These are phyloP conservation scores for Gephyroberyx darwinii DNA, from an alignment of 2,797 vertebrate genomes.

Conservation along the genomic window DNA sequence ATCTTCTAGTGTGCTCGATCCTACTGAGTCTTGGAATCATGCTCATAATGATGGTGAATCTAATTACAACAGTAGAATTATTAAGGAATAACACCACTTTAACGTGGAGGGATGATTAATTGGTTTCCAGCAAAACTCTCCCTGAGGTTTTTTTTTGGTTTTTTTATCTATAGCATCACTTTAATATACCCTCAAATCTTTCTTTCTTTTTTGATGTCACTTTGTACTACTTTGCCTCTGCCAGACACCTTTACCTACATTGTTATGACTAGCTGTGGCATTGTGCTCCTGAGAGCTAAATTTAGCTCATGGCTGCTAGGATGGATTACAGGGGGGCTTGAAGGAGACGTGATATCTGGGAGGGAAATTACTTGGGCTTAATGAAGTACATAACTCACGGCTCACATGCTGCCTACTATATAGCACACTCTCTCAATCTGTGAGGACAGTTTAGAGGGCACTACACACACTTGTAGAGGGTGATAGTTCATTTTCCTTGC, in stretches of 20 bases:
- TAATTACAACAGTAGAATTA: slow-evolving; percentile 43
- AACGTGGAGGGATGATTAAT: slow-evolving; percentile 32
- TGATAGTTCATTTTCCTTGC: slow-evolving; percentile 60
- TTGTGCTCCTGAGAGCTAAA: slow-evolving; percentile 61
- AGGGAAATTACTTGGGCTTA: slow-evolving; percentile 78
- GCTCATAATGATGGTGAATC: slow-evolving; percentile 23
- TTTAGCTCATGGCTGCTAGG: slow-evolving; percentile 65
- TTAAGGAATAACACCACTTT: slow-evolving; percentile 9
- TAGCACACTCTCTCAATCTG: slow-evolving; percentile 62
- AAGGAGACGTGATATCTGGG: slow-evolving; percentile 73
- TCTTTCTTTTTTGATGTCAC: slow-evolving; percentile 20
- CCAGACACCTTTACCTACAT: slow-evolving; percentile 52
- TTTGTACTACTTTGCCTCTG: slow-evolving; percentile 30
- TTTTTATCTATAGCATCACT: slow-evolving; percentile 3
- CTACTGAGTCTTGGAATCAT: slow-evolving; percentile 27
- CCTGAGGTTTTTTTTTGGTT: neutral
- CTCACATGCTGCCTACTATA: slow-evolving; percentile 67
- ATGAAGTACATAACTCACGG: slow-evolving; percentile 81
- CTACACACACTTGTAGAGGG: slow-evolving; percentile 56
- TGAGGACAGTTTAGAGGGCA: slow-evolving; percentile 72
- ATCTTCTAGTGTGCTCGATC: slow-evolving; percentile 30
- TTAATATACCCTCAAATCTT: slow-evolving; percentile 17
- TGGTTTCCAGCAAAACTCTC: slow-evolving; percentile 23
- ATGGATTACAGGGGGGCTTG: slow-evolving; percentile 70
- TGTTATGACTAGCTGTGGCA: slow-evolving; percentile 57